These are phyloP conservation scores for Euglossa dilemma DNA, from an alignment of 1,140 invertebrate species.

Conservation along the genomic window DNA sequence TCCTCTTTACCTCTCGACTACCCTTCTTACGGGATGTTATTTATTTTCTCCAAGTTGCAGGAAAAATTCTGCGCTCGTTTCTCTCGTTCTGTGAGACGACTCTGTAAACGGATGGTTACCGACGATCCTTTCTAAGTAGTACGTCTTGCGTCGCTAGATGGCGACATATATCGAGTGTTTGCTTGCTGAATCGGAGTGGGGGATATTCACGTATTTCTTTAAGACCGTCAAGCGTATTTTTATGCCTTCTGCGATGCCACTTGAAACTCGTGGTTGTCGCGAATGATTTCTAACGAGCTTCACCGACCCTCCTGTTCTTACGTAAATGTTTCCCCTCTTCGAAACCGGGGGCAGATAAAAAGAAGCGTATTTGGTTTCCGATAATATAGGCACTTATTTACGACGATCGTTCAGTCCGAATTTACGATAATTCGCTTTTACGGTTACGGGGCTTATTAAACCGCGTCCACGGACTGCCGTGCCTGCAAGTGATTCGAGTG, in stretches of 20 bases:
- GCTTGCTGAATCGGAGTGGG: background rate
- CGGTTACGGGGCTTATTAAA: constrained; percentile 22
- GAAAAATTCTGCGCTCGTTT: constrained; percentile 46
- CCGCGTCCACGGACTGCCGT: background rate
- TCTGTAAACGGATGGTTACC: background rate
- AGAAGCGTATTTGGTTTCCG: constrained; percentile 21
- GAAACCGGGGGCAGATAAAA: background rate
- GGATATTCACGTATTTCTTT: background rate
- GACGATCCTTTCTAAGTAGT: background rate
- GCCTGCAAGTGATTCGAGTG: background rate
- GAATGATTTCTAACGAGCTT: constrained; percentile 51
- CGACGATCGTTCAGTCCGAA: constrained; percentile 1
- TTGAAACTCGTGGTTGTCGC: background rate
- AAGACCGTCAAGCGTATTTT: constrained; percentile 39
- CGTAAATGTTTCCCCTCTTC: background rate
- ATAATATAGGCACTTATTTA: constrained; percentile 34
- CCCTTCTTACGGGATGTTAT: constrained; percentile 41
- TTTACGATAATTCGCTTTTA: constrained; percentile 27
- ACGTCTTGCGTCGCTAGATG: background rate
- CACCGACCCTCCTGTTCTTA: background rate
- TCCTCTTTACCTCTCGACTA: constrained; percentile 24
- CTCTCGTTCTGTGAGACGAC: constrained; percentile 29
- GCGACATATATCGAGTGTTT: background rate
- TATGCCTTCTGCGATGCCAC: background rate
- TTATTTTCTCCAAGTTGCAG: constrained; percentile 53